Base-by-base conservation (phyloP, 2,888 invertebrate genomes). In the Scaptomyza flava region DNA sequence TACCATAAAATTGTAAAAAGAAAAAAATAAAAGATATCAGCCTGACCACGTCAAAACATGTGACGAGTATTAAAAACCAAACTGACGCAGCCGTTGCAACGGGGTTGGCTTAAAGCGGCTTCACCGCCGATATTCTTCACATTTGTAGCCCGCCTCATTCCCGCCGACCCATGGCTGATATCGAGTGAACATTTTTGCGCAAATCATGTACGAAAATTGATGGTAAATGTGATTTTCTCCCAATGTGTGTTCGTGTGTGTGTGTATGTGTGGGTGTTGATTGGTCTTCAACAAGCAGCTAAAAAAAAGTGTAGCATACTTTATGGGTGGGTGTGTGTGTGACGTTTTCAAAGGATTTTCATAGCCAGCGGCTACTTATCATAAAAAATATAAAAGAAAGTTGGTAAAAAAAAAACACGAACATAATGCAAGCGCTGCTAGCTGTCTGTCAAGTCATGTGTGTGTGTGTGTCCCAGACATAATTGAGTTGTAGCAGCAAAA, bases 141-240 rank as follows among this genome's bases (percentile, higher is more conserved):
- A 66, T 79, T 79, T 79, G 77, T 77, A 54, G 74, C 59, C 58
- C 51, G 27, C 11, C 23, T 12, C 45, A 56, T 36, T 23, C 56
- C 20, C 20, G 9, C 62, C 43, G 31, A 27, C 42, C 30, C 12
- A 30, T 31, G 42, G 42, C 41, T 31, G 63, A 63, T 67, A 75
- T 70, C 62, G 73, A 58, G 48, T 51, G 69, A 72, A 67, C 77
- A 77, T 75, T 82, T 82, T 88, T 79, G 69, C 79, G 72, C 81
- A 87, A 86, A 89, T 88, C 87, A 89, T 90, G 79, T 82, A 76
- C 72, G 80, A 89, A 89, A 89, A 89, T 84, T 87, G 87, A 84
- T 86, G 79, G 79, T 76, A 85, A 87, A 86, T 86, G 77, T 84
- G 89, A 82, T 83, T 87, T 69, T 76, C 31, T 31, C 31, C 8